phyloP scores from a whole-genome alignment of 2,113 vertebrate species.

The Acanthisitta chloris region DNA sequence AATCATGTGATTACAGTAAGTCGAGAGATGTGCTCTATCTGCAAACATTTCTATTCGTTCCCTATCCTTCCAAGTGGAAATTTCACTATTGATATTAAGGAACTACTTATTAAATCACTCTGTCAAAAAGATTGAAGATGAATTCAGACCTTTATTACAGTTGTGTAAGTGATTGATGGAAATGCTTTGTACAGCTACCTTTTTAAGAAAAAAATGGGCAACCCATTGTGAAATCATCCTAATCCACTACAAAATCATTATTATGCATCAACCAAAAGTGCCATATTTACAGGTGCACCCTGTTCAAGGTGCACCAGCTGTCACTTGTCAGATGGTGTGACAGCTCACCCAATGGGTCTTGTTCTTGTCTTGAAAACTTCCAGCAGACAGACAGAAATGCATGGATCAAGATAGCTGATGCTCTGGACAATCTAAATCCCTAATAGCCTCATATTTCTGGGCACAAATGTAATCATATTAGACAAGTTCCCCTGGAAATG shows the following conservation, averaged over 20 bases:
- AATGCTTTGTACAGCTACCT: neutral
- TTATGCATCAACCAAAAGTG: neutral
- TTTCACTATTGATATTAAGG: neutral
- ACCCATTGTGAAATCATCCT: neutral
- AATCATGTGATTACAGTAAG: neutral
- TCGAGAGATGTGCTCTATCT: neutral
- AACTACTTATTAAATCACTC: neutral
- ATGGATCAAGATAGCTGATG: neutral
- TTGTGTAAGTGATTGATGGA: neutral
- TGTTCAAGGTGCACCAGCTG: neutral
- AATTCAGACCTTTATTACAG: neutral
- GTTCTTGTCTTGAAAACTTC: neutral
- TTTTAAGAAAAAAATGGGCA: neutral
- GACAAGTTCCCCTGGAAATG: conserved; percentile 40
- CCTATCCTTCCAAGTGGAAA: neutral
- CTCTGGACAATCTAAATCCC: neutral
- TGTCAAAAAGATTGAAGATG: neutral
- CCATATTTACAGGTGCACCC: neutral
- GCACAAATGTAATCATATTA: conserved; percentile 23
- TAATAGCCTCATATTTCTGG: neutral
- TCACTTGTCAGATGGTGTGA: neutral
- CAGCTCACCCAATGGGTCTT: neutral
- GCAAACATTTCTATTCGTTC: neutral
- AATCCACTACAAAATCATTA: neutral
- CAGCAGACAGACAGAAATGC: neutral